Evolutionary conservation across 2,113 vertebrate genomes (phyloP).

Genomic region (Oxygymnocypris stewartii): DNA sequence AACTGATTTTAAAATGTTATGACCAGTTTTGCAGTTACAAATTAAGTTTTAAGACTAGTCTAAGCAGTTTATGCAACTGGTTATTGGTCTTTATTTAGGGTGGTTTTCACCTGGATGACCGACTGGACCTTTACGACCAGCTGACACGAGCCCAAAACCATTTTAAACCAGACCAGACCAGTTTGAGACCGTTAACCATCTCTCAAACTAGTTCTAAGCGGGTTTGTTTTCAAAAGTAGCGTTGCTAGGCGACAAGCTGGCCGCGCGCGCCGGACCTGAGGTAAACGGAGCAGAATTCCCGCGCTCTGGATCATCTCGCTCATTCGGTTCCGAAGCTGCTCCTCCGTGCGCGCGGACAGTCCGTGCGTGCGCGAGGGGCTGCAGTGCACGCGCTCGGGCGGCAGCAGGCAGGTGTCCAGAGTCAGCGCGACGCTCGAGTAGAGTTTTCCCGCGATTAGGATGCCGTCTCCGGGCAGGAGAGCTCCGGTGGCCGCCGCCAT

Average conservation of each 20-base stretch:
- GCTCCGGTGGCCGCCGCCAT: neutral
- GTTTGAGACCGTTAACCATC: neutral
- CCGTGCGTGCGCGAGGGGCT: neutral
- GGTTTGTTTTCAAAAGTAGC: neutral
- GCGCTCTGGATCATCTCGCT: constrained; percentile 9
- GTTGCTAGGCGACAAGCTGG: neutral
- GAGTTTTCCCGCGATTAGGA: neutral
- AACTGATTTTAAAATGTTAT: no score
- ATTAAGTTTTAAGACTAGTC: neutral
- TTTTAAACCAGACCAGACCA: neutral
- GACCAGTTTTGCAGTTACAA: no score
- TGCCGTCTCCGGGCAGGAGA: neutral
- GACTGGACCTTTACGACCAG: no score
- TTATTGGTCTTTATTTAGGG: neutral
- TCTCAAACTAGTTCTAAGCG: neutral
- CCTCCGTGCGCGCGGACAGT: neutral
- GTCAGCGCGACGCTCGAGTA: neutral
- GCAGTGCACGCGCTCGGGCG: neutral
- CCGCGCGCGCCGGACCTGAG: neutral
- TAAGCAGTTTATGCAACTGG: neutral
- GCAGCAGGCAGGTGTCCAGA: neutral
- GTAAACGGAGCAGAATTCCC: neutral
- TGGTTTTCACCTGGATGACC: no score
- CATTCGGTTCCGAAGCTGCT: neutral
- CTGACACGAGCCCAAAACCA: neutral